phyloP scores from a whole-genome alignment of 2,113 vertebrate genomes.

The Scolopax mira region DNA sequence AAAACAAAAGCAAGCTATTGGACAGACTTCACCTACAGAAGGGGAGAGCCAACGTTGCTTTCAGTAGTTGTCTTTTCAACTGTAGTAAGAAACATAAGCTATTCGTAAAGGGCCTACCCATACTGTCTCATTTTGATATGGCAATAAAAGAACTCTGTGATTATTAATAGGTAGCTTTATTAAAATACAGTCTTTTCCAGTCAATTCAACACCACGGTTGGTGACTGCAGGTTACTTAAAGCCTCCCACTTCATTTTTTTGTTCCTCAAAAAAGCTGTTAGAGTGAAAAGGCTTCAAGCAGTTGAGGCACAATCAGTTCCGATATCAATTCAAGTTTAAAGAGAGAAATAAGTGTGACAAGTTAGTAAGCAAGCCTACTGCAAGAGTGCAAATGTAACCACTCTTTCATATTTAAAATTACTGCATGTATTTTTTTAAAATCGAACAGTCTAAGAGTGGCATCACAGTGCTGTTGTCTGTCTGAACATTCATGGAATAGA shows the following conservation, averaged over 20 bases:
- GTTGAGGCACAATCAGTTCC: conserved; percentile 7
- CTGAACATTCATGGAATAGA: background rate
- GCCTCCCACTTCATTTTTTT: background rate
- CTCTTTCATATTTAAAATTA: background rate
- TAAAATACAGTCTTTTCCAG: conserved; percentile 15
- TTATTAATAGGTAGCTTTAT: conserved; percentile 36
- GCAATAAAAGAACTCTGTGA: background rate
- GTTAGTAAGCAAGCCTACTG: background rate
- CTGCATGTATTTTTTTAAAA: background rate
- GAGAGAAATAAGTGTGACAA: background rate
- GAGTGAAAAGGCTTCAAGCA: background rate
- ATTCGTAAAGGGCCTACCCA: background rate
- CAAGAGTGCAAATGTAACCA: conserved; percentile 9
- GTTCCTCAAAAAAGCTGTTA: background rate
- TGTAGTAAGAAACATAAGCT: background rate
- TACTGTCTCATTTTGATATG: background rate
- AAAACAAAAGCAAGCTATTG: background rate
- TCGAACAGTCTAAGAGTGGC: background rate
- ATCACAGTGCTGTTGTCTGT: background rate
- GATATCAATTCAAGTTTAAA: conserved; percentile 20
- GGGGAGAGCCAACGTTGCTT: background rate
- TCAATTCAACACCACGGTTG: background rate
- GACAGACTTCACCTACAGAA: background rate
- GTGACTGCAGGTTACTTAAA: background rate
- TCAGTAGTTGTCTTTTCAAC: background rate